A percentile compares a stretch with the other conserved stretches of the same genome.
Evolutionary conservation across 2,113 vertebrate species (phyloP).

Genomic region (Pteropus alecto): DNA sequence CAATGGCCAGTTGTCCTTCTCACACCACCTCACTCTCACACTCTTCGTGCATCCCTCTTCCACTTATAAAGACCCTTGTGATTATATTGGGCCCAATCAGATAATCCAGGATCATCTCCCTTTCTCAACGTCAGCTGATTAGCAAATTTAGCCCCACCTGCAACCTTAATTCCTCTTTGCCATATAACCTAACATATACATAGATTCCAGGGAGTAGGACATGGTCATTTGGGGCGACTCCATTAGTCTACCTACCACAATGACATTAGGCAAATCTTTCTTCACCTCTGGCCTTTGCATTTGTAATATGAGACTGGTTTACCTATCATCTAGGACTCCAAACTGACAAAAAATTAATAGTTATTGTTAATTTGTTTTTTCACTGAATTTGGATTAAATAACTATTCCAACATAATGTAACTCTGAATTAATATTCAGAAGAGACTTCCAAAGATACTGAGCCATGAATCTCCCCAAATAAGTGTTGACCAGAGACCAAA

Average conservation of each 20-base stretch:
- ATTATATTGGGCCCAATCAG: neutral
- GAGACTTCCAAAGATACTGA: neutral
- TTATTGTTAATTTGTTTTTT: neutral
- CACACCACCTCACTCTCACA: neutral
- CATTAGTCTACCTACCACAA: neutral
- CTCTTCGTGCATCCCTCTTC: neutral
- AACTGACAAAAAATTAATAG: neutral
- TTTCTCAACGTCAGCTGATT: neutral
- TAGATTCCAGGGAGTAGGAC: neutral
- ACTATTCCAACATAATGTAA: slow-evolving; percentile 27
- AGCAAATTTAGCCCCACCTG: neutral
- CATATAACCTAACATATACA: neutral
- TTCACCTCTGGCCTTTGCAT: neutral
- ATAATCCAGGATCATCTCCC: neutral
- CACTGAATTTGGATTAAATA: neutral
- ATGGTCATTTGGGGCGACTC: neutral
- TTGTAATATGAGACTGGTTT: neutral
- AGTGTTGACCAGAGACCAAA: neutral
- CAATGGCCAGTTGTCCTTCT: neutral
- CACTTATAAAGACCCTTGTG: neutral
- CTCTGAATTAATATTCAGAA: slow-evolving; percentile 4
- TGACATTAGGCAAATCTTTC: neutral
- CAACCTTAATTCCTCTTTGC: neutral
- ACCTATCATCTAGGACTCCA: neutral
- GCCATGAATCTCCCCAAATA: neutral